Evolutionary conservation across 2,797 vertebrate species (phyloP).

Genomic region (Rhinatrema bivittatum): DNA sequence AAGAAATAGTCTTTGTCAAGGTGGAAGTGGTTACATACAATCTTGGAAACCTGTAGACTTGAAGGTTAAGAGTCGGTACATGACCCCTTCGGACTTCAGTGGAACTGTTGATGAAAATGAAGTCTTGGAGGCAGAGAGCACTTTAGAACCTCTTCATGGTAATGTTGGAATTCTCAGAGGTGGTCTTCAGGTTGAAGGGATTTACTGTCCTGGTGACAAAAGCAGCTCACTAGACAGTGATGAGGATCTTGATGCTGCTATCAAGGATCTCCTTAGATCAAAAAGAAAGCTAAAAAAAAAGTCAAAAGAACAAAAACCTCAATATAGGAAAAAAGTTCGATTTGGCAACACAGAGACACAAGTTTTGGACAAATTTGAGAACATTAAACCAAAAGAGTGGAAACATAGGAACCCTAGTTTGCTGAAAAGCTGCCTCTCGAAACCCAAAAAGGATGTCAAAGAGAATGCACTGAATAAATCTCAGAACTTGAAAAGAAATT

Average conservation of each 20-base stretch:
- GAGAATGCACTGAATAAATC: conserved; percentile 9
- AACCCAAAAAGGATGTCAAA: conserved; percentile 22
- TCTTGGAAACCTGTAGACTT: neutral
- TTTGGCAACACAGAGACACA: conserved; percentile 42
- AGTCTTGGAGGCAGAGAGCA: neutral
- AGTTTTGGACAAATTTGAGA: conserved; percentile 20
- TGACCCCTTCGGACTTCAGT: neutral
- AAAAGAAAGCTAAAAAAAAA: conserved; percentile 82
- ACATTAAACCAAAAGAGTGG: conserved; percentile 43
- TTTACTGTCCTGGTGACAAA: conserved; percentile 61
- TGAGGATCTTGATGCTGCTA: conserved; percentile 86
- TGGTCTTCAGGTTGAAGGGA: neutral
- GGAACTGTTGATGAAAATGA: neutral
- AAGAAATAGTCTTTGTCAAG: neutral
- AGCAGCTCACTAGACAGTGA: conserved; percentile 96
- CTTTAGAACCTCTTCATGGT: neutral
- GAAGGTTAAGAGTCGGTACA: neutral
- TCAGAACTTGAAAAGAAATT: neutral
- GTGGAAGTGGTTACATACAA: neutral
- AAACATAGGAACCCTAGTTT: conserved; percentile 25
- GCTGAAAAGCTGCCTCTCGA: conserved; percentile 50
- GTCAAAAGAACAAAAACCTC: conserved; percentile 59
- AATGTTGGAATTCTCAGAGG: neutral
- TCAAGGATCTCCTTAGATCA: conserved; percentile 86
- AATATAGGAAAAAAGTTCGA: conserved; percentile 58